phyloP scores from a whole-genome alignment of 2,888 invertebrate genomes.

The Melipona beecheii region DNA sequence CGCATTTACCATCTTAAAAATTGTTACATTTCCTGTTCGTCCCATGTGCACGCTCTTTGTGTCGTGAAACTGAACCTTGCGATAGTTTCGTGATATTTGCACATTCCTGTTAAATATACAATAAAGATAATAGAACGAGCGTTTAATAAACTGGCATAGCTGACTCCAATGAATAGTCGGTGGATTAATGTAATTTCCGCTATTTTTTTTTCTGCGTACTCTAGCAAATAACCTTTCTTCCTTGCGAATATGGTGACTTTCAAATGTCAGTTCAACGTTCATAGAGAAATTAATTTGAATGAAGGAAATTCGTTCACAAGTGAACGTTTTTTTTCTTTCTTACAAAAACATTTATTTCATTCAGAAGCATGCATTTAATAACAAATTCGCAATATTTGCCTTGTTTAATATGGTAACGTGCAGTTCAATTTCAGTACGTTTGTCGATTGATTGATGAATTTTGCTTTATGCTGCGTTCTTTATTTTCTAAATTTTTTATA shows the following conservation, averaged over 20 bases:
- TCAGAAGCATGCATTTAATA: background rate
- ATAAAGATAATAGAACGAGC: background rate
- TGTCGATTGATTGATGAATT: background rate
- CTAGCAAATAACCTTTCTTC: slow-evolving; percentile 52
- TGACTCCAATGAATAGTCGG: slow-evolving; percentile 7
- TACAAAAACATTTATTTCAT: background rate
- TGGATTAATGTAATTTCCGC: slow-evolving; percentile 34
- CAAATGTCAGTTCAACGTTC: slow-evolving; percentile 64
- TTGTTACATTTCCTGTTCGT: slow-evolving; percentile 39
- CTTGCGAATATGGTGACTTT: slow-evolving; percentile 65
- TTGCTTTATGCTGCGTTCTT: background rate
- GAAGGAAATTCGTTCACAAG: background rate
- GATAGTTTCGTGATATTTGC: slow-evolving; percentile 3
- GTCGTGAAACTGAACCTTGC: slow-evolving; percentile 17
- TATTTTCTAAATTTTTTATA: background rate
- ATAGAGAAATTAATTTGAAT: background rate
- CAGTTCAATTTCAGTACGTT: slow-evolving; percentile 25
- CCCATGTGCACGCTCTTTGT: slow-evolving; percentile 72
- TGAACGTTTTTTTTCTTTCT: background rate
- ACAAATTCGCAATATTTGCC: slow-evolving; percentile 1
- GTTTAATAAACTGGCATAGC: background rate
- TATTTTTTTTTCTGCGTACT: slow-evolving; percentile 33
- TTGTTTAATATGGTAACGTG: slow-evolving; percentile 35
- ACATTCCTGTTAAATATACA: background rate
- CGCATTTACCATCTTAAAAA: slow-evolving; percentile 46